Conservation (phyloP, 2,888 invertebrate species). For the Syrphus vitripennis region DNA sequence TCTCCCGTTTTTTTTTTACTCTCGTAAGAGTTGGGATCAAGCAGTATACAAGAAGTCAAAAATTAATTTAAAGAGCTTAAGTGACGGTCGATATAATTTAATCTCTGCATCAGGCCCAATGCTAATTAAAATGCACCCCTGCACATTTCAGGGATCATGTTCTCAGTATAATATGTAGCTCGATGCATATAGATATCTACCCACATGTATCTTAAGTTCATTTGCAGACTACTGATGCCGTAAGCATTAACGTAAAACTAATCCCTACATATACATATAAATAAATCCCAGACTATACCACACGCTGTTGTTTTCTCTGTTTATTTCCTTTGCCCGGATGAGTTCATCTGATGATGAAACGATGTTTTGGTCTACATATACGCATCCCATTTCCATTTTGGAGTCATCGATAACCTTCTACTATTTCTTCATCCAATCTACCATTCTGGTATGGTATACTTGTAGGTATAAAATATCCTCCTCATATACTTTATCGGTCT, state of each 20-base stretch:
- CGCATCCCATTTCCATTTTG: conserved; percentile 47
- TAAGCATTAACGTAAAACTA: conserved; percentile 47
- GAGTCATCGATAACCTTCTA: conserved; percentile 66
- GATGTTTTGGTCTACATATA: conserved; percentile 4
- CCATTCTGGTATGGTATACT: not conserved
- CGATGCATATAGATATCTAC: not conserved
- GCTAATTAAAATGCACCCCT: conserved; percentile 31
- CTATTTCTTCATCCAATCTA: conserved; percentile 56
- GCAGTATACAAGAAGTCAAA: too few species aligned
- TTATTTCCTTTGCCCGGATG: not conserved
- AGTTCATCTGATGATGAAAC: not conserved
- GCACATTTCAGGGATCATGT: not conserved
- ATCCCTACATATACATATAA: too few species aligned
- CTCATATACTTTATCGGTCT: not conserved
- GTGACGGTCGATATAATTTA: too few species aligned
- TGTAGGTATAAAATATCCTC: not conserved
- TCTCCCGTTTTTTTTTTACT: too few species aligned
- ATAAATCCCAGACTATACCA: conserved; percentile 19
- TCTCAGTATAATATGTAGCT: not conserved
- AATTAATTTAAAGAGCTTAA: too few species aligned
- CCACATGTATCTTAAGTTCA: conserved; percentile 41
- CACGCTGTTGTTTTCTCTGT: not conserved
- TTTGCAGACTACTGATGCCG: conserved; percentile 26
- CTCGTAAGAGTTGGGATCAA: too few species aligned
- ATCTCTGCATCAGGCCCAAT: too few species aligned